These are phyloP conservation scores for Columba janthina DNA, from an alignment of 2,113 vertebrate species.

Conservation along the genomic window DNA sequence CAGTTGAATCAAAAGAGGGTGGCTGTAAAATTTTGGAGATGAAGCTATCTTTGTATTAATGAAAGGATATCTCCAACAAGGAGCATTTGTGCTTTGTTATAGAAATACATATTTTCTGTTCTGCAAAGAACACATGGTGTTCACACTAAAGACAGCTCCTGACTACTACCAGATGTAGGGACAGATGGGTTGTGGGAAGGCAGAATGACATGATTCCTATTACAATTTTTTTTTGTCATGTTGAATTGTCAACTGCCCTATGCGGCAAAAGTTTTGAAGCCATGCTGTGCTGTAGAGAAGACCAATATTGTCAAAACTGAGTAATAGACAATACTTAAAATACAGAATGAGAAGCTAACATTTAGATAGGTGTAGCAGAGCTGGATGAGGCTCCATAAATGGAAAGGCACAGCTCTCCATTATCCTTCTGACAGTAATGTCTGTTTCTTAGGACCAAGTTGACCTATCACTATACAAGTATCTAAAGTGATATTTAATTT, in stretches of 20 bases:
- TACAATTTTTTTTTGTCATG: neutral
- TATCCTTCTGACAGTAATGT: neutral
- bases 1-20: neutral
- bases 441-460: neutral
- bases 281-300: neutral
- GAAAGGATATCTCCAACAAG: neutral
- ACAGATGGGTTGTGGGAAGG: slow-evolving; percentile 33
- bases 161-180: neutral
- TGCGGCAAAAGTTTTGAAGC: neutral
- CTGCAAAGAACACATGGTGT: neutral
- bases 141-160: neutral
- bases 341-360: neutral
- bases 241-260: neutral
- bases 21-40: neutral
- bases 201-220: neutral
- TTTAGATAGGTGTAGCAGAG: neutral
- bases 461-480: neutral
- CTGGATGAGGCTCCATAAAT: neutral
- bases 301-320: neutral
- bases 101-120: slow-evolving; percentile 1
- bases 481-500: neutral
- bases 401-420: neutral
- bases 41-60: neutral
- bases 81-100: neutral
- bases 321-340: neutral